Base-by-base conservation (phyloP, 2,113 vertebrate genomes). In the Dendropsophus ebraccatus region DNA sequence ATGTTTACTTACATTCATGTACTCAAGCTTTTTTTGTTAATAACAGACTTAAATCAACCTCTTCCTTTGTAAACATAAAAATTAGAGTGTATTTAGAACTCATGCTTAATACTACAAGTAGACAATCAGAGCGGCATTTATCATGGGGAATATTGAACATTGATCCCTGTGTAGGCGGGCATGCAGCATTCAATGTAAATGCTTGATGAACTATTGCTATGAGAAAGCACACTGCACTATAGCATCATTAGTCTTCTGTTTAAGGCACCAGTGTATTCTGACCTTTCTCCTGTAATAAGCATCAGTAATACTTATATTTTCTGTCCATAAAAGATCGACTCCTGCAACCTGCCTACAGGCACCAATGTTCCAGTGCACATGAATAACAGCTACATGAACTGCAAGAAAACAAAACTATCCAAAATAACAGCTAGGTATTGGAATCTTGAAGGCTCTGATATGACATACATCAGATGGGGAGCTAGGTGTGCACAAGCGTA, bases 121-220 rank as follows among this genome's bases (percentile, higher is more conserved):
- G 67, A 70, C 32, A 21, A 70, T 70, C 67, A 21, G 35, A 37
- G 35, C 67, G 23, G 16, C 19, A 70, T 70, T 70, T 16, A 76
- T 50, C 25, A 76, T 50, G 25, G 19, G 47, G 16, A 76, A 76
- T 52, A 52, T 52, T 76, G 73, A 52, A n/a, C 45, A 76, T 76
- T 30, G 45, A 52, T 70, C 35, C 8, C 35, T 70, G 67, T 7
- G 67, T 70, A 70, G 67, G 67, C 35, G 19, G 35, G 32, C 30
- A 35, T 2, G 37, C 30, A 70, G 17, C 12, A 70, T 70, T 70
- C 67, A 70, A 70, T 70, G 10, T 21, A 8, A 35, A 70, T 19
- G 30, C 67, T 21, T 70, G 67, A 70, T 45, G 37, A n/a, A 73
- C 70, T 73, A 75, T 50, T n/a, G n/a, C 41, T 21, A n/a, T n/a